Conservation (phyloP, 2,888 invertebrate genomes). For the Ectemnius cavifrons region DNA sequence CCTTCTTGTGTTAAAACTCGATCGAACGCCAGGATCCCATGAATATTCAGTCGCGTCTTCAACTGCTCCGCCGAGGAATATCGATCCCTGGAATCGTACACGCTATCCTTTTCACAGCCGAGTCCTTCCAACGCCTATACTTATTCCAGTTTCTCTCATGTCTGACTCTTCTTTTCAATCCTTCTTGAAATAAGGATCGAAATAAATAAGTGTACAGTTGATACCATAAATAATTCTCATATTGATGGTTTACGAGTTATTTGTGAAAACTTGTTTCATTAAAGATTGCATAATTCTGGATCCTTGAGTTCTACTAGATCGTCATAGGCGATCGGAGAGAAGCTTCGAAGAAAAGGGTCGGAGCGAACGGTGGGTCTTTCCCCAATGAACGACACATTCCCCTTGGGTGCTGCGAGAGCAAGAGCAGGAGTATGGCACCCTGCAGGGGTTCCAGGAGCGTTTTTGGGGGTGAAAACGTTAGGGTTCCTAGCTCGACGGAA, state of each 20-base stretch:
- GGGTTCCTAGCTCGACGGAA: constrained; percentile 52
- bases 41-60: constrained; percentile 4
- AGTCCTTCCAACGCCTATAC: no score
- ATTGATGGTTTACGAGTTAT: no score
- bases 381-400: constrained; percentile 47
- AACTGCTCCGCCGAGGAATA: background rate
- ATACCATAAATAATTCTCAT: no score
- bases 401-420: constrained; percentile 44
- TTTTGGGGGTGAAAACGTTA: constrained; percentile 54
- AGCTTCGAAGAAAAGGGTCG: constrained; percentile 25
- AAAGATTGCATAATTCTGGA: no score
- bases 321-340: background rate
- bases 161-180: no score
- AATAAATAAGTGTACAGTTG: no score
- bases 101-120: background rate
- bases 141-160: no score
- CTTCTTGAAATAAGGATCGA: no score
- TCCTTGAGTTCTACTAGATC: no score
- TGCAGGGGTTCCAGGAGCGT: constrained; percentile 46
- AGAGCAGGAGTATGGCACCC: constrained; percentile 9
- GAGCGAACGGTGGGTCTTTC: constrained; percentile 22
- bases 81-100: constrained; percentile 1
- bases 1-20: background rate
- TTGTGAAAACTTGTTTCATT: no score
- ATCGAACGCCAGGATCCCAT: constrained; percentile 6